These are phyloP conservation scores for Drosophila heteroneura DNA, from an alignment of 2,888 invertebrate species.

Conservation along the genomic window DNA sequence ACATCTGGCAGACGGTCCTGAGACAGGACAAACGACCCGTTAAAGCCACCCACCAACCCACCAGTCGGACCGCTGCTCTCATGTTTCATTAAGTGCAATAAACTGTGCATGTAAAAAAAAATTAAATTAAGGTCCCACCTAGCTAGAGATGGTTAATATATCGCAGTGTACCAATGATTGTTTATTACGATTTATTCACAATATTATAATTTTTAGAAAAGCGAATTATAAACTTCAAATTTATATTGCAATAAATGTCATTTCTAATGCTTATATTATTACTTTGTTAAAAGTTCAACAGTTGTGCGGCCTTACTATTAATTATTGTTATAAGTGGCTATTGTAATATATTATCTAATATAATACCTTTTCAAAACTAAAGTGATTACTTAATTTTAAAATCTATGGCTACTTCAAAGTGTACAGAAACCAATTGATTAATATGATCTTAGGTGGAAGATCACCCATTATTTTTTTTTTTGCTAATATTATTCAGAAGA, in stretches of 20 bases:
- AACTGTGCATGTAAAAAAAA: conserved; percentile 57
- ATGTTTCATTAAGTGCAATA: conserved; percentile 80
- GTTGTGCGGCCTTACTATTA: no score
- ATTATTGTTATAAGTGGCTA: neutral
- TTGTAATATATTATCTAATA: neutral
- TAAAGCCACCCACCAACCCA: conserved; percentile 24
- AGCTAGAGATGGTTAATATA: conserved; percentile 41
- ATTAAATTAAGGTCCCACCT: conserved; percentile 60
- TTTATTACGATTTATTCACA: neutral
- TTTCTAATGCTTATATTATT: neutral
- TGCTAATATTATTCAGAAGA: no score
- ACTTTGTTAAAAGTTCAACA: neutral
- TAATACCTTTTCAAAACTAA: neutral
- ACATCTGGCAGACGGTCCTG: conserved; percentile 66
- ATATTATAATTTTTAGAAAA: neutral
- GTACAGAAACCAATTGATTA: no score
- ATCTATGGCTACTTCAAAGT: no score
- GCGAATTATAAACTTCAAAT: neutral
- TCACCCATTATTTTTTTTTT: no score
- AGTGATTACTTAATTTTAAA: no score
- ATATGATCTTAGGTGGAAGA: no score
- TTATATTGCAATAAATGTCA: neutral
- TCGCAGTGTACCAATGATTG: conserved; percentile 3
- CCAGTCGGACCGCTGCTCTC: conserved; percentile 24
- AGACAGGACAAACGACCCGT: conserved; percentile 60